Evolutionary conservation across 2,797 vertebrate genomes (phyloP).

Genomic region (Darevskia mixta): DNA sequence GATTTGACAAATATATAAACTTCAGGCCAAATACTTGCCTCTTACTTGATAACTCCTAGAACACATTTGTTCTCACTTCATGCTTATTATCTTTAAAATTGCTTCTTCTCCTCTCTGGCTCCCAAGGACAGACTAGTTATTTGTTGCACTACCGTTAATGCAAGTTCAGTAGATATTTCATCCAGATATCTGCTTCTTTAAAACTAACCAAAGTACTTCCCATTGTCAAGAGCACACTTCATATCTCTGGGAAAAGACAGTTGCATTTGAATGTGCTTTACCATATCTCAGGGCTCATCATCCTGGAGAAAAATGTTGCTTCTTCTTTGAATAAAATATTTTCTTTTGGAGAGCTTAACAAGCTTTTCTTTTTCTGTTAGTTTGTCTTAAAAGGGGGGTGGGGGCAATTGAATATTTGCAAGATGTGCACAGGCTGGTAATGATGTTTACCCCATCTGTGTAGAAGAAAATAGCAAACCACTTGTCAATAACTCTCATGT

Average conservation of each 20-base stretch:
- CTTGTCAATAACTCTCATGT: neutral
- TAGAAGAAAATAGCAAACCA: neutral
- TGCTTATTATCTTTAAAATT: neutral
- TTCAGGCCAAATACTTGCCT: neutral
- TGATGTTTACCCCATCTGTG: no score
- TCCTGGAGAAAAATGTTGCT: neutral
- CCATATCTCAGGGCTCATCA: neutral
- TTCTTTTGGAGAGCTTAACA: no score
- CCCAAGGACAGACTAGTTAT: conserved; percentile 18
- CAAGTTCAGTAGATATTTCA: conserved; percentile 19
- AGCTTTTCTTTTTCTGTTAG: neutral
- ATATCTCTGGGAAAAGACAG: neutral
- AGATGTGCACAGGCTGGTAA: neutral
- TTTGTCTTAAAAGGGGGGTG: neutral
- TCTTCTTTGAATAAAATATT: neutral
- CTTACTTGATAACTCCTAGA: neutral
- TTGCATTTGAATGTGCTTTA: conserved; percentile 4
- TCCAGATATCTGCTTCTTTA: neutral
- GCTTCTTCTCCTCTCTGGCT: neutral
- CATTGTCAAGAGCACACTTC: conserved; percentile 14
- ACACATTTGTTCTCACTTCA: conserved; percentile 7
- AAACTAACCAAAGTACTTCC: neutral
- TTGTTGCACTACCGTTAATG: conserved; percentile 7
- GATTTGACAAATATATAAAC: neutral
- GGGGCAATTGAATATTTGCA: neutral